Evolutionary conservation across 2,797 vertebrate genomes (phyloP).

Genomic region (Anguilla pacifica): DNA sequence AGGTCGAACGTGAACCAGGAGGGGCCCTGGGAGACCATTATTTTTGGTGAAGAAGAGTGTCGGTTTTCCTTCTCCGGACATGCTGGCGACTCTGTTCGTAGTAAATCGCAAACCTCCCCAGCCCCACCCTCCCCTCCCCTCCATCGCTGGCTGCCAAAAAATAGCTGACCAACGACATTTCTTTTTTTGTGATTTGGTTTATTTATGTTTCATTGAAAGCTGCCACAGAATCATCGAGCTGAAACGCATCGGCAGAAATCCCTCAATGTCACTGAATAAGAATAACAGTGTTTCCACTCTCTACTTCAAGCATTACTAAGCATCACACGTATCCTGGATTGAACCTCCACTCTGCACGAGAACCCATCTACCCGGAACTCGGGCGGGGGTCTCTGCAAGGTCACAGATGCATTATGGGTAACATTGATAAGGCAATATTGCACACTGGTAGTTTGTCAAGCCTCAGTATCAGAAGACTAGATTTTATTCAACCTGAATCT

Average conservation of each 20-base stretch:
- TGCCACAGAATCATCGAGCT: background rate
- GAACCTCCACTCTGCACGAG: background rate
- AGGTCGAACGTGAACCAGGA: background rate
- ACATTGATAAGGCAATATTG: constrained; percentile 6
- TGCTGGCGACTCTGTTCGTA: background rate
- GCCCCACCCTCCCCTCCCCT: background rate
- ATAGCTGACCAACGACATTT: background rate
- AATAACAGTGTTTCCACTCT: background rate
- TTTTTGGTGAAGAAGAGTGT: background rate
- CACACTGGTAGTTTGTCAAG: background rate
- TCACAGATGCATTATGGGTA: background rate
- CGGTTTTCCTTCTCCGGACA: background rate
- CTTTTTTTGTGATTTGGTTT: background rate
- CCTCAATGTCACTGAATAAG: constrained; percentile 4
- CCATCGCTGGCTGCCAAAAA: background rate
- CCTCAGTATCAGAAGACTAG: background rate
- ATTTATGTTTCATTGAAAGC: background rate
- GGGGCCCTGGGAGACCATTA: background rate
- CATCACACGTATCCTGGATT: background rate
- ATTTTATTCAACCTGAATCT: background rate
- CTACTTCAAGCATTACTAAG: constrained; percentile 13
- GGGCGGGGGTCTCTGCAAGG: background rate
- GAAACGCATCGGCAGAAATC: background rate
- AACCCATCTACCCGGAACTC: background rate
- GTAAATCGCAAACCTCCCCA: background rate